These are phyloP conservation scores for Hypena proboscidalis DNA, from an alignment of 2,888 invertebrate species.

Conservation along the genomic window DNA sequence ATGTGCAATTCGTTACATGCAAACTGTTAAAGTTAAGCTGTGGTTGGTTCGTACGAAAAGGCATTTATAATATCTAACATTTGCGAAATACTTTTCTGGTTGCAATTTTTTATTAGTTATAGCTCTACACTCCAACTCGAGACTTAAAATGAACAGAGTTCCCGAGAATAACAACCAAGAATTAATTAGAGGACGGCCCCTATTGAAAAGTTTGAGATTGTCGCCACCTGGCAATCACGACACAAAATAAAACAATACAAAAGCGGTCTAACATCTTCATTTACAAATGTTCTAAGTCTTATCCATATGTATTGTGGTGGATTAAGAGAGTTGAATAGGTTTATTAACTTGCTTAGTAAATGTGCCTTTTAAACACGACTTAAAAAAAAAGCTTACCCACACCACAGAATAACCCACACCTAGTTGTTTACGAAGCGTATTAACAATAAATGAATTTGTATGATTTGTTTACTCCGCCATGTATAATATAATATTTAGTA, in stretches of 20 bases:
- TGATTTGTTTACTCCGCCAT: too few relatives aligned
- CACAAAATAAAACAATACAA: conserved; percentile 56
- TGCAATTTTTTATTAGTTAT: conserved; percentile 64
- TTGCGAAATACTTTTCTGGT: conserved; percentile 47
- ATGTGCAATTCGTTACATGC: conserved; percentile 43
- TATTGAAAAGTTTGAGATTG: conserved; percentile 64
- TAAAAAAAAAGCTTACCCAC: too few relatives aligned
- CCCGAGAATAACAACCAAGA: conserved; percentile 57
- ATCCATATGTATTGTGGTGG: too few relatives aligned
- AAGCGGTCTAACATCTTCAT: conserved; percentile 51
- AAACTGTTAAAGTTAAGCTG: conserved; percentile 45
- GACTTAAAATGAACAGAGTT: conserved; percentile 53
- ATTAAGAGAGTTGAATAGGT: too few relatives aligned
- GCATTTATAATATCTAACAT: conserved; percentile 56
- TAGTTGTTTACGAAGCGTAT: too few relatives aligned
- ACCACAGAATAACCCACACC: too few relatives aligned
- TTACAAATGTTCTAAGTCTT: conserved; percentile 50
- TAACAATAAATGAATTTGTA: too few relatives aligned
- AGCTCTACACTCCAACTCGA: conserved; percentile 40
- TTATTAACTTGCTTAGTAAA: too few relatives aligned
- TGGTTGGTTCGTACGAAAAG: too few relatives aligned
- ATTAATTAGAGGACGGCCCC: conserved; percentile 64
- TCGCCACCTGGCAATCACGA: conserved; percentile 63
- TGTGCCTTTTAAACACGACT: too few relatives aligned
- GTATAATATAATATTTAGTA: conserved; percentile 16